These are phyloP conservation scores for Ischnus inquisitorius DNA, from an alignment of 2,888 invertebrate genomes.

Conservation along the genomic window DNA sequence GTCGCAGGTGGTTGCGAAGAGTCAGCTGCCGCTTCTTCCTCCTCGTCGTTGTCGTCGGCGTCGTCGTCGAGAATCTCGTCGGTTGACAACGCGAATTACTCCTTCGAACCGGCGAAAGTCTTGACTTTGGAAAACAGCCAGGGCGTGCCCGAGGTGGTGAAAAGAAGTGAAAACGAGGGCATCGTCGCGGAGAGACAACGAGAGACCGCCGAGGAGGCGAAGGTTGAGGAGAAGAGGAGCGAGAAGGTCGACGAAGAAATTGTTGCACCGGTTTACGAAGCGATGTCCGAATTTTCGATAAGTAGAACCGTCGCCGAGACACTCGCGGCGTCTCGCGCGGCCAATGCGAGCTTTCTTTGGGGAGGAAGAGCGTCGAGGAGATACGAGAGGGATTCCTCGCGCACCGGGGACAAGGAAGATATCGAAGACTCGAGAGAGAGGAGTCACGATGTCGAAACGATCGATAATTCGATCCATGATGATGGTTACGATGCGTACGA, in stretches of 20 bases:
- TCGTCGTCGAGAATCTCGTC: slow-evolving; percentile 1
- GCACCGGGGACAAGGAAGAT: background rate
- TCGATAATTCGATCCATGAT: slow-evolving; percentile 42
- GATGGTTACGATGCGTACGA: slow-evolving; percentile 68
- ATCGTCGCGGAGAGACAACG: slow-evolving; percentile 67
- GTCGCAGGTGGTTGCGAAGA: slow-evolving; percentile 12
- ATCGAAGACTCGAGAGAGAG: background rate
- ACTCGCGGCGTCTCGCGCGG: background rate
- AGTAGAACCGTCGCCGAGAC: slow-evolving; percentile 11
- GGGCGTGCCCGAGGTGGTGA: slow-evolving; percentile 70
- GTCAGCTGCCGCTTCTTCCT: background rate
- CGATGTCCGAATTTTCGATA: slow-evolving; percentile 69
- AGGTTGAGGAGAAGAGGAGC: slow-evolving; percentile 14
- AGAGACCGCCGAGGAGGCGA: slow-evolving; percentile 24
- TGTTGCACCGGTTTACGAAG: slow-evolving; percentile 65
- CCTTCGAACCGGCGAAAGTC: slow-evolving; percentile 67
- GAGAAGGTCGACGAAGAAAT: slow-evolving; percentile 37
- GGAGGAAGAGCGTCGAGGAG: slow-evolving; percentile 61
- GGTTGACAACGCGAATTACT: slow-evolving; percentile 10
- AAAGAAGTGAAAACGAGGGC: slow-evolving; percentile 73
- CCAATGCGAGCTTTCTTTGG: slow-evolving; percentile 80
- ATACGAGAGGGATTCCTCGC: slow-evolving; percentile 17
- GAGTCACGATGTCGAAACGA: background rate
- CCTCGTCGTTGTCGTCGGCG: slow-evolving; percentile 20
- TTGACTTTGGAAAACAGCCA: slow-evolving; percentile 70